phyloP scores from a whole-genome alignment of 2,113 vertebrate genomes.

The Eidolon helvum region DNA sequence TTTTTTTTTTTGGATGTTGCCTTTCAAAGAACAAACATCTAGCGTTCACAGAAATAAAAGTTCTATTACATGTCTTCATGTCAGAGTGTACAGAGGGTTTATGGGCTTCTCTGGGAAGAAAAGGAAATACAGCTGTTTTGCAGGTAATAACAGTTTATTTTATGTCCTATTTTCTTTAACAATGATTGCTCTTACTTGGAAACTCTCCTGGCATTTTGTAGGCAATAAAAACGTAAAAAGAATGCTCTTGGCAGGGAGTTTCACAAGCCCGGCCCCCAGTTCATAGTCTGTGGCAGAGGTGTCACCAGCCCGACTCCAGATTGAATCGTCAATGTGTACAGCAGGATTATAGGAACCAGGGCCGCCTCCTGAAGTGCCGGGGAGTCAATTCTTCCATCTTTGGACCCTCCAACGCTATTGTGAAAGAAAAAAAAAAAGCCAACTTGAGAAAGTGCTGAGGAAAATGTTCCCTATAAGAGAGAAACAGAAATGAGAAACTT shows the following conservation, averaged over 20 bases:
- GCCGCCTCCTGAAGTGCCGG: rapidly evolving
- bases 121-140: conserved; percentile 83
- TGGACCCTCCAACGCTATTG: rapidly evolving
- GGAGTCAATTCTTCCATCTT: rapidly evolving
- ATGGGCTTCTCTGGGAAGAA: conserved; percentile 76
- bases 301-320: background rate
- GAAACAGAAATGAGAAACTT: background rate
- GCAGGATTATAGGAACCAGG: rapidly evolving
- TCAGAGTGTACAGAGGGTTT: conserved; percentile 58
- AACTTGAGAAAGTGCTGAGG: background rate
- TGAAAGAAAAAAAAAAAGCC: background rate
- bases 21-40: conserved; percentile 41
- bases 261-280: conserved; percentile 7
- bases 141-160: conserved; percentile 85
- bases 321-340: background rate
- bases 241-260: conserved; percentile 55
- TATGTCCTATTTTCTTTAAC: conserved; percentile 84
- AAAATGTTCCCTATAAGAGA: background rate
- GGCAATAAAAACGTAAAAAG: conserved; percentile 77
- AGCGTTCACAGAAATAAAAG: conserved; percentile 55
- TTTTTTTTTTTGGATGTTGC: background rate
- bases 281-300: background rate
- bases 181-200: conserved; percentile 83
- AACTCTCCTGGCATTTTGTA: conserved; percentile 82
- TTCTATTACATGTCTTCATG: conserved; percentile 52